Conservation (phyloP, 2,113 vertebrate species). For the zebrafish (Danio rerio) region GRCz12tu NC_133179.1:44195001-44195500, state of each 20-base stretch:
- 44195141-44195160: slow-evolving; percentile 42
- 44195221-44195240: slow-evolving; percentile 39
- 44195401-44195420: slow-evolving; percentile 21
- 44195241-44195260: slow-evolving; percentile 7
- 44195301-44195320: slow-evolving; percentile 28
- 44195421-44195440: slow-evolving; percentile 31
- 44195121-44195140: slow-evolving; percentile 37
- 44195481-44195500: slow-evolving; percentile 7
- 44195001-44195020: slow-evolving; percentile 37
- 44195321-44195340: slow-evolving; percentile 23
- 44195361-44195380: slow-evolving; percentile 19
- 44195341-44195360: slow-evolving; percentile 3
- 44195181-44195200: slow-evolving; percentile 12
- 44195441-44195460: slow-evolving; percentile 36
- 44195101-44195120: slow-evolving; percentile 8
- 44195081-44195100: slow-evolving; percentile 23
- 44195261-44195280: slow-evolving; percentile 33
- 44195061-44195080: slow-evolving; percentile 36
- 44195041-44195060: slow-evolving; percentile 22
- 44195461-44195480: slow-evolving; percentile 33
- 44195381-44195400: neutral
- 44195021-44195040: slow-evolving; percentile 38
- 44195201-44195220: slow-evolving; percentile 23
- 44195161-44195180: slow-evolving; percentile 29
- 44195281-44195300: slow-evolving; percentile 4